These are phyloP conservation scores for Muscicapa striata DNA, from an alignment of 2,797 vertebrate species.

Conservation along the genomic window DNA sequence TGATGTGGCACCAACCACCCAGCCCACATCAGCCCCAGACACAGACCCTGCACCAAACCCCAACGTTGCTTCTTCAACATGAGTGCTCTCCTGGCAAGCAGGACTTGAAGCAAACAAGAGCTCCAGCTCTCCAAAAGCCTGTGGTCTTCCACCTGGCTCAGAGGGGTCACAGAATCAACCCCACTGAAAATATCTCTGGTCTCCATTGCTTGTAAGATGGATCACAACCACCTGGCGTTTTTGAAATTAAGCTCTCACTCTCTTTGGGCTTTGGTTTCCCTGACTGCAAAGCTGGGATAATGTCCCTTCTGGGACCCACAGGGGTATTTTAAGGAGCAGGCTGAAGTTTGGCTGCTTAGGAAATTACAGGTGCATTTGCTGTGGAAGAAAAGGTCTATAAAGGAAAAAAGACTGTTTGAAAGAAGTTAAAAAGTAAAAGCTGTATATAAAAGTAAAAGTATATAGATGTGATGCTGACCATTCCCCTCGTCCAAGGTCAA, in stretches of 20 bases:
- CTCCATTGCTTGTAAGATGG: not conserved
- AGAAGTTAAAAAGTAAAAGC: conserved; percentile 16
- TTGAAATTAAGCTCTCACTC: not conserved
- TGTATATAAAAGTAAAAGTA: conserved; percentile 9
- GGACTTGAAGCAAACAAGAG: not conserved
- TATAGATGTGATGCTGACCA: not conserved
- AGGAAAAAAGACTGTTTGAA: not conserved
- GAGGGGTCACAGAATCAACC: not conserved
- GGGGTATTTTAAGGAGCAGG: not conserved
- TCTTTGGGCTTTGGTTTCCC: not conserved
- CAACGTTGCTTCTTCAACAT: not conserved
- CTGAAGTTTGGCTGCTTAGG: not conserved
- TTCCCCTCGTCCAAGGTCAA: not conserved
- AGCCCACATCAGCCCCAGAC: not conserved
- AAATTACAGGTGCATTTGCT: not conserved
- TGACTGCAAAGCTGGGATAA: not conserved
- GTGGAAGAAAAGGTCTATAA: not conserved
- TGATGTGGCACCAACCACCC: not conserved
- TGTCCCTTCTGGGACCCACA: not conserved
- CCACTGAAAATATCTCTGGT: not conserved
- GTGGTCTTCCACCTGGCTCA: fast-evolving
- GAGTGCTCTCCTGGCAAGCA: not conserved
- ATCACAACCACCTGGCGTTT: not conserved
- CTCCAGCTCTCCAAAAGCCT: not conserved
- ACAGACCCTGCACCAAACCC: not conserved